Conservation (phyloP, 2,888 invertebrate species). For the Dolichopus griseipennis region DNA sequence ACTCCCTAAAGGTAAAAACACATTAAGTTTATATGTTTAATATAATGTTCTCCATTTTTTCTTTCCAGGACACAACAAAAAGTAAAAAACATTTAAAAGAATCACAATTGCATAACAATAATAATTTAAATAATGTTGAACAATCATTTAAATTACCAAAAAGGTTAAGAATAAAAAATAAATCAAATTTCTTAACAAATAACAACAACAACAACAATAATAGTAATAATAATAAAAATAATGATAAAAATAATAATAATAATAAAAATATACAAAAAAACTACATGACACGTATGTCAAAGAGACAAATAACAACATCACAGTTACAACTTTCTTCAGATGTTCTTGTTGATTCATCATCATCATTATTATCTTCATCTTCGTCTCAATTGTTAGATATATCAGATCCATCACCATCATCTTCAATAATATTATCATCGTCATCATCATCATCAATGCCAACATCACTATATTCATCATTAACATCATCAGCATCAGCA, state of each 20-base stretch:
- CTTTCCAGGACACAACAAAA: not conserved
- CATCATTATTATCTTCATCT: slow-evolving; percentile 3
- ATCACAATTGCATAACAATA: not conserved
- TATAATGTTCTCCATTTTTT: not conserved
- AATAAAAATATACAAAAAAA: slow-evolving; percentile 16
- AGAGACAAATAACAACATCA: slow-evolving; percentile 19
- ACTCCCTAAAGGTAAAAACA: not conserved
- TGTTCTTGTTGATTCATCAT: slow-evolving; percentile 18
- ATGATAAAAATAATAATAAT: slow-evolving; percentile 14
- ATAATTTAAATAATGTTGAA: not conserved
- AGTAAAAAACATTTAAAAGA: not conserved
- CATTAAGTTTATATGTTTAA: not conserved
- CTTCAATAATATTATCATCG: slow-evolving; percentile 20
- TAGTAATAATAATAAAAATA: slow-evolving; percentile 14
- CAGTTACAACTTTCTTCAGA: slow-evolving; percentile 22
- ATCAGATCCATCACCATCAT: slow-evolving; percentile 22
- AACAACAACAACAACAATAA: not conserved
- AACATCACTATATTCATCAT: slow-evolving; percentile 15
- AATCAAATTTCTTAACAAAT: slow-evolving; percentile 24
- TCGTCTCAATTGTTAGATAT: slow-evolving; percentile 18
- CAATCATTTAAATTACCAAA: slow-evolving; percentile 1
- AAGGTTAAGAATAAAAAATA: slow-evolving; percentile 9
- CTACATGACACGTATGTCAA: slow-evolving; percentile 21
- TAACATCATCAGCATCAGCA: slow-evolving; percentile 20
- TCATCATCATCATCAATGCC: slow-evolving; percentile 21